A percentile compares a stretch with the other conserved stretches of the same genome.
Conservation (phyloP, 2,797 vertebrate species). For the Columba guinea region DNA sequence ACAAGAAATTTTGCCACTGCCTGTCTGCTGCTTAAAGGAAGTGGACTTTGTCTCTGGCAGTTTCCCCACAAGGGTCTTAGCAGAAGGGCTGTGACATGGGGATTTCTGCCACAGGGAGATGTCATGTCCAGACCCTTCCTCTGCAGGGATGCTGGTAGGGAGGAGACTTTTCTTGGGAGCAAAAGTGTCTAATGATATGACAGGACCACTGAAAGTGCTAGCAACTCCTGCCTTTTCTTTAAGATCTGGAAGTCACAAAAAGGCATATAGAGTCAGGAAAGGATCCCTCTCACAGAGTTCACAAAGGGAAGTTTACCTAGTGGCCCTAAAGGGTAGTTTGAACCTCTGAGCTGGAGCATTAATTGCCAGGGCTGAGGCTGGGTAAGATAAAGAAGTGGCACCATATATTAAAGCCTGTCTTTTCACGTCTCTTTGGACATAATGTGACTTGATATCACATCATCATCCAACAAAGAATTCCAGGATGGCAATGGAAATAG, state of each 20-base stretch:
- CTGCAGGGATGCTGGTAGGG: not conserved
- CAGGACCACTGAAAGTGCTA: not conserved
- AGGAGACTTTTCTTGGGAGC: not conserved
- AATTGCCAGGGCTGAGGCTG: conserved; percentile 1
- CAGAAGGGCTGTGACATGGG: not conserved
- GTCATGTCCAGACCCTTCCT: not conserved
- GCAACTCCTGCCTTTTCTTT: not conserved
- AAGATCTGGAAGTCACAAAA: not conserved
- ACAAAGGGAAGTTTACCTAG: not conserved
- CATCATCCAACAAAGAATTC: not conserved
- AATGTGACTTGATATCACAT: conserved; percentile 37
- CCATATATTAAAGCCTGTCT: conserved; percentile 18
- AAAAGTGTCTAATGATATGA: not conserved
- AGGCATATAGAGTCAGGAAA: not conserved
- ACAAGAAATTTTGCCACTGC: not conserved
- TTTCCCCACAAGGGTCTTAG: not conserved
- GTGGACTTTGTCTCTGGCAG: not conserved
- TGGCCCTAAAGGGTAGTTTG: not conserved
- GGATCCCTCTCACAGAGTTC: not conserved
- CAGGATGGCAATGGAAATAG: not conserved
- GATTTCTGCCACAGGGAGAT: not conserved
- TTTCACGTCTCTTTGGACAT: conserved; percentile 27
- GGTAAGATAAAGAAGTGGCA: not conserved
- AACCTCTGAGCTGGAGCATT: not conserved
- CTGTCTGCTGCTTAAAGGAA: not conserved